phyloP scores from a whole-genome alignment of 2,113 vertebrate species.

The Gallinago undulata region DNA sequence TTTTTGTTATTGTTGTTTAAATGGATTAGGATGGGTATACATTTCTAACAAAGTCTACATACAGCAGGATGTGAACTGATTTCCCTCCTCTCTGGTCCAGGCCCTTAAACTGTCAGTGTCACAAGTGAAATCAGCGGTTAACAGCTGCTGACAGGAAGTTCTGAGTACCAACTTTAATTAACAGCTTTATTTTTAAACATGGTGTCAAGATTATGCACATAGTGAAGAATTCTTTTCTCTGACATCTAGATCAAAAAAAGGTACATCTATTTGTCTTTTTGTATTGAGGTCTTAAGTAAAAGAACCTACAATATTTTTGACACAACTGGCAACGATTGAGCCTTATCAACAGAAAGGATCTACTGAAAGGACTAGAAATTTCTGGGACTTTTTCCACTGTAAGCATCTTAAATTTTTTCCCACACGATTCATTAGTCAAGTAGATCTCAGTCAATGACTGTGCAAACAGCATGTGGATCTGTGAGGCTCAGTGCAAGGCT shows the following conservation, averaged over 20 bases:
- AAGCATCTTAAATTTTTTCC: background rate
- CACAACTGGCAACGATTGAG: background rate
- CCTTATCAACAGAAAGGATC: background rate
- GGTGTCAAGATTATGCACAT: background rate
- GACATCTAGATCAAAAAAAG: background rate
- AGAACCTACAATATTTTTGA: background rate
- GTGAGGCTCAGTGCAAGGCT: background rate
- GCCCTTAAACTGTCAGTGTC: background rate
- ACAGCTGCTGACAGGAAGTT: background rate
- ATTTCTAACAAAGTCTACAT: background rate
- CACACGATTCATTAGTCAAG: background rate
- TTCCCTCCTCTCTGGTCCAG: background rate
- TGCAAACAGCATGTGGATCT: background rate
- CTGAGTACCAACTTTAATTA: background rate
- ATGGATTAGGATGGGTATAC: background rate
- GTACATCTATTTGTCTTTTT: background rate
- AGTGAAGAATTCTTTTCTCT: background rate
- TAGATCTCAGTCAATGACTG: background rate
- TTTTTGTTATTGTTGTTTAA: background rate
- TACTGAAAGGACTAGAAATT: background rate
- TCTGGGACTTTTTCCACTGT: background rate
- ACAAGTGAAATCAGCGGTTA: background rate
- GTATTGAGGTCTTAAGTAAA: background rate
- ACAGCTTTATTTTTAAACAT: conserved; percentile 1
- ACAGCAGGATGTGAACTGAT: background rate